Base-by-base conservation (phyloP, 2,113 vertebrate genomes). In the Maccullochella peelii region DNA sequence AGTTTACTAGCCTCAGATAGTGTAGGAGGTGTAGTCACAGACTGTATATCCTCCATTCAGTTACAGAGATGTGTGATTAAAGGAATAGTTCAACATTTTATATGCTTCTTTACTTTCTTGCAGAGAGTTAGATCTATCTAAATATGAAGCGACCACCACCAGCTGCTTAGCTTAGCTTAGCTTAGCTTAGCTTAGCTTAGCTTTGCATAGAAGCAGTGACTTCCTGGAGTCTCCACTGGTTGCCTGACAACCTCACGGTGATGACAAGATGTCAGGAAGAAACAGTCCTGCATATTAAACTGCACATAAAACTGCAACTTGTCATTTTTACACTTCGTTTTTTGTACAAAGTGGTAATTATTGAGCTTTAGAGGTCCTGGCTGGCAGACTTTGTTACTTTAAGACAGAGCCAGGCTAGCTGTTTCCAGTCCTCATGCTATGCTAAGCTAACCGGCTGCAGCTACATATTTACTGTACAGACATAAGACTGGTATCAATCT, bases 11-110 rank as follows among this genome's bases (percentile, higher is more conserved):
- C 30, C 4, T 2, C 14, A 4, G 8, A 23, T 65, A 12, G 36
- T 59, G 36, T 6, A 66, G 58, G 18, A 44, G 49, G n/a, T 55
- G 33, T 12, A n/a, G 21, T 67, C 50, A 58, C 21, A 59, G 42
- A 50, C 44, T 30, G 42, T 15, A 21, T 12, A 11, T 27, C 0
- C 1, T 38, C 27, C n/a, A 7, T 55, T 65, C 58, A 63, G 33
- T 72, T 21, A 40, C 47, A 20, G 10, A 74, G 52, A 52, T 59
- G 9, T n/a, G n/a, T 81, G 27, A 27, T 50, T 61, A 40, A 68
- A 70, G 54, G 25, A 77, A 55, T 0, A 55, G 20, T 66, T 54
- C 9, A 4, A 61, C 21, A 61, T 62, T 61, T 27, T 30, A 36
- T 36, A 58, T 0, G 14, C 10, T 47, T 14, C 14, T 16, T 73